phyloP scores from a whole-genome alignment of 2,888 invertebrate species.

The Rhimphoctona megacephalus region DNA sequence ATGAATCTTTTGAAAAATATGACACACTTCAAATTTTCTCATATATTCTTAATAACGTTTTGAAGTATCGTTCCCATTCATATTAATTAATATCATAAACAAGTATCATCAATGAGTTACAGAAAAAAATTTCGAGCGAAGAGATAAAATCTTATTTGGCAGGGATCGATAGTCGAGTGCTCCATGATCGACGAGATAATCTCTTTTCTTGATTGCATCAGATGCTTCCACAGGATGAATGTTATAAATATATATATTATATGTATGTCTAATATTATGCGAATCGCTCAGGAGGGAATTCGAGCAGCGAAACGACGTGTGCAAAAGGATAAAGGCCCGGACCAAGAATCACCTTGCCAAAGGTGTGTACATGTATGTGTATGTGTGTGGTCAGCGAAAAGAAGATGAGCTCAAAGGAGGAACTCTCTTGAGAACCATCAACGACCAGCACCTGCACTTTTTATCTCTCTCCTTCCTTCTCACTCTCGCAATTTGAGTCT shows the following conservation, averaged over 20 bases:
- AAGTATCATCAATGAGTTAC: conserved; percentile 9
- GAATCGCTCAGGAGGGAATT: conserved; percentile 52
- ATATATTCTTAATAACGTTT: background rate
- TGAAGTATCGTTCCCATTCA: background rate
- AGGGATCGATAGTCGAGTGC: conserved; percentile 30
- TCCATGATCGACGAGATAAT: conserved; percentile 56
- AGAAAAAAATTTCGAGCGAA: conserved; percentile 19
- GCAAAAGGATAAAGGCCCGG: conserved; percentile 39
- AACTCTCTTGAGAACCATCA: conserved; percentile 63
- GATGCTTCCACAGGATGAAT: conserved; percentile 24
- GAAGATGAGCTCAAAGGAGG: conserved; percentile 62
- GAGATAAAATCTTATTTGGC: conserved; percentile 43
- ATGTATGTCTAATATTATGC: conserved; percentile 43
- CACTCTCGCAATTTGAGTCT: conserved; percentile 40
- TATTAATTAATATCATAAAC: background rate
- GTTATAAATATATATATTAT: background rate
- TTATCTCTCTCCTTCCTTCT: conserved; percentile 51
- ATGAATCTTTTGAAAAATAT: no score
- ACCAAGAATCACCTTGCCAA: conserved; percentile 33
- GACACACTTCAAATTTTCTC: background rate
- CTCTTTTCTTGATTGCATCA: conserved; percentile 49
- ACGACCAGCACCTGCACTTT: conserved; percentile 61
- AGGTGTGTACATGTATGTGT: conserved; percentile 37
- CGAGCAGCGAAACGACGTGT: conserved; percentile 26
- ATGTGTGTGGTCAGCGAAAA: conserved; percentile 27